These are phyloP conservation scores for Branchipolynoe longqiensis DNA, from an alignment of 2,888 invertebrate genomes.

Conservation along the genomic window DNA sequence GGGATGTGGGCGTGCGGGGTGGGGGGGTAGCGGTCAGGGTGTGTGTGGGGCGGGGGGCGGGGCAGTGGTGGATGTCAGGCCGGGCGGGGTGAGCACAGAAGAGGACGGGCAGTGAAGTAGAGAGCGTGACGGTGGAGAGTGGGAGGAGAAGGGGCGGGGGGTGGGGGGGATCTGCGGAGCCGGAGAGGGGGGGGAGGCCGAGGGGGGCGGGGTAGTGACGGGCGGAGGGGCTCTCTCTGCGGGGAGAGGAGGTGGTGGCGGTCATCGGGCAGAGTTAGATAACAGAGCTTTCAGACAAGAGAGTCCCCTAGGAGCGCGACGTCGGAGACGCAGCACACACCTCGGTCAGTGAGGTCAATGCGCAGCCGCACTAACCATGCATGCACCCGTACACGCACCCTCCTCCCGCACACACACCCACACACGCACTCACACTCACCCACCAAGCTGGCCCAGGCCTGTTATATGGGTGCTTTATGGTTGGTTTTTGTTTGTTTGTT, in stretches of 20 bases:
- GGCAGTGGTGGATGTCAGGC: not conserved
- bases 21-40: not conserved
- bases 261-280: not conserved
- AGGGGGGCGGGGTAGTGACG: not conserved
- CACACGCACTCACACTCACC: no score
- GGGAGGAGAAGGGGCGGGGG: constrained; percentile 5
- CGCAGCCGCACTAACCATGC: no score
- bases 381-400: no score
- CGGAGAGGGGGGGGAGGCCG: no score
- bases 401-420: no score
- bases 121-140: not conserved
- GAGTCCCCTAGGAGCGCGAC: not conserved
- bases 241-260: not conserved
- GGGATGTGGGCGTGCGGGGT: not conserved
- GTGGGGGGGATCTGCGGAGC: no score
- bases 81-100: no score
- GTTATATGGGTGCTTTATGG: no score
- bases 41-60: not conserved
- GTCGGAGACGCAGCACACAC: no score
- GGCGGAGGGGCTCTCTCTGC: not conserved
- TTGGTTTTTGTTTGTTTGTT: no score
- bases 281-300: not conserved
- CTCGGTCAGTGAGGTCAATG: no score
- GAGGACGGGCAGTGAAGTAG: not conserved
- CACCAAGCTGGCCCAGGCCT: no score